These are phyloP conservation scores for Aphidius colemani DNA, from an alignment of 2,888 invertebrate genomes.

Conservation along the genomic window DNA sequence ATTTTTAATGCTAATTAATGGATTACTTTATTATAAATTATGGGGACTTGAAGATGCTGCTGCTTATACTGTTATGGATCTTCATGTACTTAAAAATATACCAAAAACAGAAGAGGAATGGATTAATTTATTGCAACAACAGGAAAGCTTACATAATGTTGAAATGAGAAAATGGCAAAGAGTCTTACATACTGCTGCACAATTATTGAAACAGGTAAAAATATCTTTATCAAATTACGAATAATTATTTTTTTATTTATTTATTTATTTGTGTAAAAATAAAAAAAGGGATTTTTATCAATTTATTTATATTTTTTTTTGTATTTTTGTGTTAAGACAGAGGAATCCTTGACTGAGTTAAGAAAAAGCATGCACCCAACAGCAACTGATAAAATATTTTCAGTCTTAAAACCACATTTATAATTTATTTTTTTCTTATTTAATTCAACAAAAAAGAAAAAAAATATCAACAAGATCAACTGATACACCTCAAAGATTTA, in stretches of 20 bases:
- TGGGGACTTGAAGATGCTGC: slow-evolving; percentile 72
- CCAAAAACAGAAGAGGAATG: slow-evolving; percentile 82
- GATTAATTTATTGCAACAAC: slow-evolving; percentile 78
- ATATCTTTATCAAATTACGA: slow-evolving; percentile 9
- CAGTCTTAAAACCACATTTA: slow-evolving; percentile 58
- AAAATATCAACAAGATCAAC: slow-evolving; percentile 39
- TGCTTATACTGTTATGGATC: slow-evolving; percentile 62
- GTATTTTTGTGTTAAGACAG: slow-evolving; percentile 67
- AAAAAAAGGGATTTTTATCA: slow-evolving; percentile 8
- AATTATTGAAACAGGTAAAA: slow-evolving; percentile 74
- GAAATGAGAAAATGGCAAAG: slow-evolving; percentile 84
- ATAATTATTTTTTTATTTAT: slow-evolving; percentile 24
- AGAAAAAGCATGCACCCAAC: slow-evolving; percentile 69
- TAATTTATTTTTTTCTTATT: slow-evolving; percentile 29
- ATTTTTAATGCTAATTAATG: slow-evolving; percentile 71
- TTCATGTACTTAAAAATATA: slow-evolving; percentile 67
- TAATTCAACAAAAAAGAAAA: no score
- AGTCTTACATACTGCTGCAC: slow-evolving; percentile 73
- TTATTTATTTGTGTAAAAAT: slow-evolving; percentile 13
- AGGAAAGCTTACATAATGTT: slow-evolving; percentile 78
- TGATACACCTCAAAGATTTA: slow-evolving; percentile 40
- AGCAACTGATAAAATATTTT: slow-evolving; percentile 63
- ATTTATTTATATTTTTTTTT: slow-evolving; percentile 3
- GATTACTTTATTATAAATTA: slow-evolving; percentile 82
- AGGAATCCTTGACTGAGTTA: slow-evolving; percentile 76